Evolutionary conservation across 2,888 invertebrate species (phyloP).

Genomic region (Eupithecia exiguata): DNA sequence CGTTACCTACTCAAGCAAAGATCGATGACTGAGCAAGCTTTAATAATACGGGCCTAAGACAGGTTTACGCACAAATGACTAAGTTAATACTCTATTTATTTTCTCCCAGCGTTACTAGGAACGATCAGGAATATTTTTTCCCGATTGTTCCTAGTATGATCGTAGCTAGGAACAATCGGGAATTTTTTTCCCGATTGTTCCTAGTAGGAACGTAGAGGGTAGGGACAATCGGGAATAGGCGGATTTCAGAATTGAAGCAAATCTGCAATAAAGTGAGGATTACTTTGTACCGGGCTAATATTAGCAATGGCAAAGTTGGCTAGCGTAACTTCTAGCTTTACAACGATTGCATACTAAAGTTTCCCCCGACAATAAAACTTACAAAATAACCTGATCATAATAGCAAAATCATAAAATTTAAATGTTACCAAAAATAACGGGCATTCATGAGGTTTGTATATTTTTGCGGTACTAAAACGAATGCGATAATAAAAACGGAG

Average conservation of each 20-base stretch:
- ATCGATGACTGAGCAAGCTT: too few species aligned
- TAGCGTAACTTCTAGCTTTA: neutral
- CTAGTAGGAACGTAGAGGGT: too few species aligned
- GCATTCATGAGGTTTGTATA: slow-evolving; percentile 36
- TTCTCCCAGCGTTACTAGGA: too few species aligned
- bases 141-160: too few species aligned
- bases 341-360: slow-evolving; percentile 20
- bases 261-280: neutral
- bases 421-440: slow-evolving; percentile 37
- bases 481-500: slow-evolving; percentile 36
- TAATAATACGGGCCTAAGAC: too few species aligned
- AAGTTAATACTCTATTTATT: neutral
- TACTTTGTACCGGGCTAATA: neutral
- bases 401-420: slow-evolving; percentile 35
- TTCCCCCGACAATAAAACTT: slow-evolving; percentile 33
- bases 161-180: too few species aligned
- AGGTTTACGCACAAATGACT: neutral
- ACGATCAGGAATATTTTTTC: too few species aligned
- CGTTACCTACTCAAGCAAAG: too few species aligned
- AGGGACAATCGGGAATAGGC: too few species aligned
- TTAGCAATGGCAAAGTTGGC: neutral
- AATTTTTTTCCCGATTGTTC: too few species aligned
- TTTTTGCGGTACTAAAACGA: slow-evolving; percentile 42
- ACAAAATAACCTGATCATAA: slow-evolving; percentile 29
- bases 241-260: neutral